Evolutionary conservation across 1,140 invertebrate genomes (phyloP), one percentile per base, ranked within the genome.

Genomic region (Scaptodrosophila lebanonensis): DNA sequence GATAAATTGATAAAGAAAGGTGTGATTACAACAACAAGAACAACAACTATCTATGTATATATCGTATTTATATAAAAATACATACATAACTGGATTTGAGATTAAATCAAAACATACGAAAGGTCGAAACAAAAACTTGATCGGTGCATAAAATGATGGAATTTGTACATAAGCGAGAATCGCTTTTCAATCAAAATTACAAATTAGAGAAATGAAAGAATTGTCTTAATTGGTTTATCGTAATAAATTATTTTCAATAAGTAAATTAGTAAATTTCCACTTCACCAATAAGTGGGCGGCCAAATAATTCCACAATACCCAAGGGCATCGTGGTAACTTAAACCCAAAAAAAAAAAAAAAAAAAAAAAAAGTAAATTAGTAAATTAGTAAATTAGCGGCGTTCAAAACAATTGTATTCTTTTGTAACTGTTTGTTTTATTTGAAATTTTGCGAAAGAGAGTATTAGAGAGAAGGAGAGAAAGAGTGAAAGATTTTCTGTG

Each of bases 41-140:
- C 75, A 82, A 82, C 75, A 82, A 82, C 75, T 82, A 82, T 82
- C 65, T 82, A 82, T 75, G 73, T 79, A 82, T 79, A 65, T 65
- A 65, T 75, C 75, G 54, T 73, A 73, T 77, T 76, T 53, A 58
- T 68, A 58, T 70, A 66, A 61, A 53, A 62, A 66, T 69, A 79
- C 52, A 66, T 69, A 79, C 52, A 61, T 56, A 69, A 63, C 54
- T 65, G 53, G 50, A 62, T 62, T 73, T 16, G 27, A n/a, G n/a
- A n/a, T n/a, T n/a, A 29, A 29, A 29, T 29, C 5, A 29, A 29
- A 29, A 29, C 9, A 6, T 29, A 9, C 9, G 9, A 29, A n/a
- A n/a, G n/a, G n/a, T n/a, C n/a, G n/a, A n/a, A n/a, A n/a, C n/a
- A n/a, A n/a, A n/a, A n/a, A n/a, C n/a, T n/a, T n/a, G n/a, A n/a